Conservation (phyloP, 2,113 vertebrate species). For the Chaenogobius annularis region DNA sequence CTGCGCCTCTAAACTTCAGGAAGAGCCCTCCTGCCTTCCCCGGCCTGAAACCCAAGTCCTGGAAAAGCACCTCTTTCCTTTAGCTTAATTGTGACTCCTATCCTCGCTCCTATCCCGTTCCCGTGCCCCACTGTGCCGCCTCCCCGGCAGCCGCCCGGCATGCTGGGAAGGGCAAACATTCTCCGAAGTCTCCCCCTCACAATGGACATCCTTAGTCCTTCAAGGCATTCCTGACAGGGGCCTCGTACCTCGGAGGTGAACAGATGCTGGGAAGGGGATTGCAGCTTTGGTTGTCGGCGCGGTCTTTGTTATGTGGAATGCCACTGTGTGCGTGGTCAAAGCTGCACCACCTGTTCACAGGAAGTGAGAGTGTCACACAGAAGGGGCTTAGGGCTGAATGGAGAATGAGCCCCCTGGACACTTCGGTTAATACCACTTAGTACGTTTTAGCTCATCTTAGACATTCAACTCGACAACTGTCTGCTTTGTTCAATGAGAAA, state of each 20-base stretch:
- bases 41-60: slow-evolving; percentile 53
- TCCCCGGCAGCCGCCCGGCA: slow-evolving; percentile 53
- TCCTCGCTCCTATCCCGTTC: slow-evolving; percentile 18
- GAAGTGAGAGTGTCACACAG: slow-evolving; percentile 49
- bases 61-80: slow-evolving; percentile 43
- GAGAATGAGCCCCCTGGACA: slow-evolving; percentile 14
- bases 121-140: slow-evolving; percentile 44
- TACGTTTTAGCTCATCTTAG: slow-evolving; percentile 6
- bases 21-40: slow-evolving; percentile 19
- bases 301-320: slow-evolving; percentile 53
- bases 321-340: slow-evolving; percentile 38
- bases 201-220: slow-evolving; percentile 67
- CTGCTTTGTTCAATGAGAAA: slow-evolving; percentile 8
- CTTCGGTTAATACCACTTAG: slow-evolving; percentile 30
- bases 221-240: slow-evolving; percentile 43
- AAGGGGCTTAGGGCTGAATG: slow-evolving; percentile 33
- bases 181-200: slow-evolving; percentile 44
- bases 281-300: slow-evolving; percentile 13
- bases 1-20: slow-evolving; percentile 42
- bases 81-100: slow-evolving; percentile 33
- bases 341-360: slow-evolving; percentile 56
- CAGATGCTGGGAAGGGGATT: neutral
- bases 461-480: slow-evolving; percentile 6
- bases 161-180: slow-evolving; percentile 72
- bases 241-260: slow-evolving; percentile 30